These are phyloP conservation scores for Hirtodrosophila alboralis DNA, from an alignment of 2,888 invertebrate genomes.

Conservation along the genomic window DNA sequence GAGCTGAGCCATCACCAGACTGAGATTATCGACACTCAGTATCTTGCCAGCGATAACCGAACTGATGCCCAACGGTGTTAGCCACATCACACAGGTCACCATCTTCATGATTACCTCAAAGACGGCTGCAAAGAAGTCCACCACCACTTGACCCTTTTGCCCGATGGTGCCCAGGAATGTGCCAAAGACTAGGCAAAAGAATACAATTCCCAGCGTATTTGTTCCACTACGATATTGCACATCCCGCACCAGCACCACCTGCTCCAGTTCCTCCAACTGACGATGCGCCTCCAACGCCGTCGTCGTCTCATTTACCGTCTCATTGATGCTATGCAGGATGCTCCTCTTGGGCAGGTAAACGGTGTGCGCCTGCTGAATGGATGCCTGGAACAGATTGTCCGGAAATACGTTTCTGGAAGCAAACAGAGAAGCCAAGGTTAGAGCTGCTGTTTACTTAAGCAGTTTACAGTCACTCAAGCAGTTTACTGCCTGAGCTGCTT, in stretches of 20 bases:
- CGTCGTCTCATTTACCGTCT: conserved; percentile 85
- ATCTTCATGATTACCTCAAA: conserved; percentile 96
- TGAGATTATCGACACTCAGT: conserved; percentile 84
- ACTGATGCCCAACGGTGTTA: conserved; percentile 93
- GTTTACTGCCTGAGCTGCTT: too few relatives aligned
- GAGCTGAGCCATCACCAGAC: conserved; percentile 87
- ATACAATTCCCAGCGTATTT: conserved; percentile 94
- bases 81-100: conserved; percentile 96
- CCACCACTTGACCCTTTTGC: conserved; percentile 90
- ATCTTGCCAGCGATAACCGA: conserved; percentile 90
- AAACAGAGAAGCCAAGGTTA: neutral
- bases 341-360: conserved; percentile 87
- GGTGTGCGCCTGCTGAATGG: conserved; percentile 93
- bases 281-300: conserved; percentile 50
- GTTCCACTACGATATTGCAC: conserved; percentile 89
- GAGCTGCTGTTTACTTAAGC: too few relatives aligned
- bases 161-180: conserved; percentile 94
- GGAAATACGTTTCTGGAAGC: conserved; percentile 94
- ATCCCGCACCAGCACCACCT: conserved; percentile 82
- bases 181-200: conserved; percentile 95
- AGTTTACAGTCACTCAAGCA: too few relatives aligned
- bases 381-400: conserved; percentile 95
- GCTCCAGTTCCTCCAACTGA: conserved; percentile 81
- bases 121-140: conserved; percentile 93
- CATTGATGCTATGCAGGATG: conserved; percentile 85